Evolutionary conservation across 2,113 vertebrate genomes (phyloP).

Genomic region (Sterna hirundo): DNA sequence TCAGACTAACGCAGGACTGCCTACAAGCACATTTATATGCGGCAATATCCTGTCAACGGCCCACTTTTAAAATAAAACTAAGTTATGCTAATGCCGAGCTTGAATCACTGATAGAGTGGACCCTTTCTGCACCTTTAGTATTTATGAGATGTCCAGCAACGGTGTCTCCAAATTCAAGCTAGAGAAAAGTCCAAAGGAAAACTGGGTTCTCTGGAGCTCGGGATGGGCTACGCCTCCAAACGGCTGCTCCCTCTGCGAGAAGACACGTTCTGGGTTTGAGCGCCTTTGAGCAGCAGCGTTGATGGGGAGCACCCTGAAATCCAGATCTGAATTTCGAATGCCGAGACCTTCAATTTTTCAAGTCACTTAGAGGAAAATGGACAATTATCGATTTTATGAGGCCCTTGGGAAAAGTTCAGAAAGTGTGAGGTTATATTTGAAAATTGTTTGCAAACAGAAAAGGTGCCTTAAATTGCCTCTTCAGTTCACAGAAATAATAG

Average conservation of each 20-base stretch:
- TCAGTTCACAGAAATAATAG: slow-evolving; percentile 71
- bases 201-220: not conserved
- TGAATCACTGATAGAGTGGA: not conserved
- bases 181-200: not conserved
- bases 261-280: not conserved
- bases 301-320: not conserved
- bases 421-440: slow-evolving; percentile 71
- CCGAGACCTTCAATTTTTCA: slow-evolving; percentile 25
- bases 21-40: not conserved
- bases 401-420: slow-evolving; percentile 69
- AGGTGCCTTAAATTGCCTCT: slow-evolving; percentile 75
- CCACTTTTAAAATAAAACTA: not conserved
- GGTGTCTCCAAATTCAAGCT: not conserved
- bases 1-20: accelerated
- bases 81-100: not conserved
- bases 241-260: not conserved
- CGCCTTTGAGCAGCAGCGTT: not conserved
- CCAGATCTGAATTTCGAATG: slow-evolving; percentile 23
- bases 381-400: slow-evolving; percentile 71
- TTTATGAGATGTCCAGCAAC: not conserved
- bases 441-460: slow-evolving; percentile 78
- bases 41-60: not conserved
- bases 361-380: slow-evolving; percentile 58
- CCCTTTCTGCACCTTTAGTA: not conserved
- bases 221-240: not conserved